Evolutionary conservation across 2,797 vertebrate species (phyloP).

Genomic region (Pantherophis alleghaniensis): DNA sequence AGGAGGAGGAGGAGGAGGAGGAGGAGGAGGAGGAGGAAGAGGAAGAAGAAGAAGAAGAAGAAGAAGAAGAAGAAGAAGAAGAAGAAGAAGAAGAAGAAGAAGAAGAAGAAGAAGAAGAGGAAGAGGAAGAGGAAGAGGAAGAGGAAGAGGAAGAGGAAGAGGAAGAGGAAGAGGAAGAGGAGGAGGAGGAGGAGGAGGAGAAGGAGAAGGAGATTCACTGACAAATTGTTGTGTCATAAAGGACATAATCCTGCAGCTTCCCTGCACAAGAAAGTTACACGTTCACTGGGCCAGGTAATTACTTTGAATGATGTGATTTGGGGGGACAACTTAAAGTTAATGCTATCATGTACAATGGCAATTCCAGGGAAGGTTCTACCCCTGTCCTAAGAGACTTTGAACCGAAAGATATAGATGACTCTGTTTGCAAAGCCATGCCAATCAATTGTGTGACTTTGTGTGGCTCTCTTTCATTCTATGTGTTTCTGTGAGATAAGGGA

Average conservation of each 20-base stretch:
- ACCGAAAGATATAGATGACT: conserved; percentile 17
- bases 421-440: not conserved
- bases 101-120: no score
- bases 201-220: no score
- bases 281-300: conserved; percentile 43
- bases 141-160: no score
- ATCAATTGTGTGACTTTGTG: conserved; percentile 4
- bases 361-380: not conserved
- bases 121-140: no score
- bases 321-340: not conserved
- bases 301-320: not conserved
- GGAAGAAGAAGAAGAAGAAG: no score
- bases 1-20: no score
- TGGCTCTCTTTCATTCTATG: not conserved
- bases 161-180: no score
- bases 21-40: no score
- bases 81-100: not conserved
- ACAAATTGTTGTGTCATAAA: conserved; percentile 43
- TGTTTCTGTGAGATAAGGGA: not conserved
- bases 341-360: not conserved
- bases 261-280: conserved; percentile 42
- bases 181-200: not conserved
- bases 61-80: no score
- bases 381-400: not conserved
- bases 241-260: conserved; percentile 53